Base-by-base conservation (phyloP, 2,797 vertebrate genomes). In the Leptoclinus maculatus region DNA sequence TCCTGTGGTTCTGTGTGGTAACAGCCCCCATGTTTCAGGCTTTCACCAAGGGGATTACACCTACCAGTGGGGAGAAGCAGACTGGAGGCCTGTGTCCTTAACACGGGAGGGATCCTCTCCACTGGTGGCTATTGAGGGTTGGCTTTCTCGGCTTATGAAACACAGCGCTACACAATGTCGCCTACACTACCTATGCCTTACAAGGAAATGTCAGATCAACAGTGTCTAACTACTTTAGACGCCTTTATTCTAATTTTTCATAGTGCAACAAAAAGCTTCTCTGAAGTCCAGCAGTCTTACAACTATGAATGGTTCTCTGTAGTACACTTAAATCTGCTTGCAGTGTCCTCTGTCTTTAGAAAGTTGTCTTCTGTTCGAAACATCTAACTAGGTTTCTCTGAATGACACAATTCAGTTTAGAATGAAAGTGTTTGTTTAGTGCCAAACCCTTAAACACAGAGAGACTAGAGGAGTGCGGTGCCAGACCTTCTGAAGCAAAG, bases 1-100 rank as follows among this genome's bases (percentile, higher is more conserved):
- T 84, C 86, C 89, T 85, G 89, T 67, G 89, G 83, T 79, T 87
- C 78, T 76, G 74, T 88, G 80, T 89, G 84, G 84, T 91, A 86
- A 84, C 73, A 80, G 72, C 57, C 83, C 83, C 80, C 76, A 78
- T 76, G 88, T 73, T 87, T 82, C 85, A 78, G 86, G 79, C 38
- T 41, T 84, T 84, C 72, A 85, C 80, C 70, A 67, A 82, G 78
- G 60, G 88, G 92, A 93, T 94, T 93, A 93, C 60, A 56, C 79
- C 82, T 78, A 34, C 73, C 73, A 78, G 86, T 81, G 81, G 87
- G 68, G 86, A 87, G 82, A 81, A 63, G 80, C 83, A 85, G 82
- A 88, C 82, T 78, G 78, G 65, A 88, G 83, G 80, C 78, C 86
- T 85, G 81, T 90, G 83, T 89, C 90, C 77, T 86, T 71, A 71